Base-by-base conservation (phyloP, 2,888 invertebrate species). In the Balanococcus diminutus region DNA sequence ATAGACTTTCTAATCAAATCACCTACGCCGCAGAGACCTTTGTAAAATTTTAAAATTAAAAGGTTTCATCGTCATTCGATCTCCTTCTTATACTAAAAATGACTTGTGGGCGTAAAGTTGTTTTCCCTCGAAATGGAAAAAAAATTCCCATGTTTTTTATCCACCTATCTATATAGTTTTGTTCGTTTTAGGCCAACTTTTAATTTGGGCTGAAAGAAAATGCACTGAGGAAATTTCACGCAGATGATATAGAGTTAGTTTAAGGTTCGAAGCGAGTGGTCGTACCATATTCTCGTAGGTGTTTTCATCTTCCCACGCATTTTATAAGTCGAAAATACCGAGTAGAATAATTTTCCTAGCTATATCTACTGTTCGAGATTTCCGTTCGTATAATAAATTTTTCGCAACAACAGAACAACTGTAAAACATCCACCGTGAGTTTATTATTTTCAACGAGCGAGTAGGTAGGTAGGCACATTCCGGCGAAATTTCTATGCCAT, bases 251-350 rank as follows among this genome's bases (percentile, higher is more conserved):
- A 67, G 8, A 67, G 67, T 11, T 67, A 28, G 36, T 79, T 32
- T 19, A 36, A 79, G 36, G 75, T 79, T 32, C 16, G 19, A n/a
- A 79, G 19, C 25, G 32, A 32, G 36, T 79, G 36, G 32, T 79
- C 75, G 75, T 36, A 19, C 36, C 36, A 56, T 67, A 67, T 28
- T 16, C 67, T 36, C 36, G 75, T 79, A 79, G 75, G 75, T 32
- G 75, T 79, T 32, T 72, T 72, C 14, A 79, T 79, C 75, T 36
- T 79, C 75, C 75, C 75, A 79, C 75, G 36, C 2, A 31, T 79
- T 9, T 32, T 79, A 79, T 79, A 36, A 36, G 19, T 9, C 32
- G 36, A 79, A 79, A 79, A 79, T 79, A 36, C 75, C 16, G 3
- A 5, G 67, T n/a, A 36, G 36, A 36, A 79, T 36, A 79, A 79